Evolutionary conservation across 1,140 invertebrate genomes (phyloP).

Genomic region (Octopus bimaculoides): DNA sequence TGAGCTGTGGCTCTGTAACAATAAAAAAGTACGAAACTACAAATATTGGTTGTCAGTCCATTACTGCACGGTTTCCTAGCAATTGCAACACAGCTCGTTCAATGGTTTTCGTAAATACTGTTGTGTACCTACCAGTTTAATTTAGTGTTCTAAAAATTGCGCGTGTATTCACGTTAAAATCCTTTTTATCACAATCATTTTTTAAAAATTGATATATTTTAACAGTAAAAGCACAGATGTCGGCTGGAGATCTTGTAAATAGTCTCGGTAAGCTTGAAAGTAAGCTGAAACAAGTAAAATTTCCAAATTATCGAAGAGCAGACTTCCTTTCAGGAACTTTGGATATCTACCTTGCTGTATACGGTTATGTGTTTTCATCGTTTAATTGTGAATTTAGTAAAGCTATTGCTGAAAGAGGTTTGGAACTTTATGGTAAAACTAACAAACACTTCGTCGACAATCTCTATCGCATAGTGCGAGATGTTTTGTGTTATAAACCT

Average conservation of each 20-base stretch:
- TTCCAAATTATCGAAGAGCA: neutral
- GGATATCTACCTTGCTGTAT: neutral
- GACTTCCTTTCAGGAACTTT: neutral
- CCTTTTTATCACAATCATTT: too few relatives aligned
- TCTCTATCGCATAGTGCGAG: neutral
- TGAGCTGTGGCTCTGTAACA: too few relatives aligned
- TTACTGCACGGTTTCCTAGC: too few relatives aligned
- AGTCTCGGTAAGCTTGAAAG: neutral
- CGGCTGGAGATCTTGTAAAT: neutral
- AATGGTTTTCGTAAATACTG: too few relatives aligned
- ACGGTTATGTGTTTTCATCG: neutral
- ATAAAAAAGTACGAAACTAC: too few relatives aligned
- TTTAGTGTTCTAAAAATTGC: too few relatives aligned
- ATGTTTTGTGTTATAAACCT: neutral
- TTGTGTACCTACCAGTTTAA: too few relatives aligned
- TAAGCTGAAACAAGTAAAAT: neutral
- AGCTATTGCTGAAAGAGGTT: neutral
- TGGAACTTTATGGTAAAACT: conserved; percentile 6
- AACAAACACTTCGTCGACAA: neutral
- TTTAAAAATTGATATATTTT: too few relatives aligned
- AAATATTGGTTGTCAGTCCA: too few relatives aligned
- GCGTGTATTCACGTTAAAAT: too few relatives aligned
- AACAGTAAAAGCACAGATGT: neutral
- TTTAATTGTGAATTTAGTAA: neutral
- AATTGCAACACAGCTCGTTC: too few relatives aligned